A percentile compares a stretch with the other conserved stretches of the same genome.
Conservation (phyloP, 2,888 invertebrate genomes). For the Acleris literana region DNA sequence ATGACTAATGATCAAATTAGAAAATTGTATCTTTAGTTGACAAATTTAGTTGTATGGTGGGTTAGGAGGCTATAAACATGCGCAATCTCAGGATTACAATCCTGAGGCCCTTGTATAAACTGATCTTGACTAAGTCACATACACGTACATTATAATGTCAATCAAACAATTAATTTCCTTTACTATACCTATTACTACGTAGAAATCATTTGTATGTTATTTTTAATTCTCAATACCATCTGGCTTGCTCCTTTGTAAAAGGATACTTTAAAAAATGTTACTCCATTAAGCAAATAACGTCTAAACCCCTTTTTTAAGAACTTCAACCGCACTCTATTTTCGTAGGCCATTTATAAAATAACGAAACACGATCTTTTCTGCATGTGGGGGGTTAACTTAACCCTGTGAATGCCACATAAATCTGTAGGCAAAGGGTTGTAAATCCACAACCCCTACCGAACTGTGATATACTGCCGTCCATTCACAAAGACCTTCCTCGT, state of each 20-base stretch:
- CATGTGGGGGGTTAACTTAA: constrained; percentile 67
- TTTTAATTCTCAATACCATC: background rate
- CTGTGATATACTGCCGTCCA: constrained; percentile 65
- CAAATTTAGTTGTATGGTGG: no score
- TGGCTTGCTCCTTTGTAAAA: constrained; percentile 3
- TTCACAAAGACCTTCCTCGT: constrained; percentile 46
- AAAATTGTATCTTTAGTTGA: no score
- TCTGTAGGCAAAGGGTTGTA: constrained; percentile 80
- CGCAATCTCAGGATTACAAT: no score
- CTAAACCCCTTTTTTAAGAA: constrained; percentile 41
- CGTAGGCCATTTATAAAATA: constrained; percentile 74
- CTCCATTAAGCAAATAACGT: constrained; percentile 12
- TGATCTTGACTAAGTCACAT: no score
- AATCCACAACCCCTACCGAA: constrained; percentile 69
- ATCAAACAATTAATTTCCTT: no score
- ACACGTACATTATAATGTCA: no score
- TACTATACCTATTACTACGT: no score
- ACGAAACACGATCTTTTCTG: constrained; percentile 78
- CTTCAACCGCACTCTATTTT: constrained; percentile 60
- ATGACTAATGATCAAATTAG: no score
- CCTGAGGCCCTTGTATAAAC: no score
- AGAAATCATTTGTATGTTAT: background rate
- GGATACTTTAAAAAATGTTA: constrained; percentile 11
- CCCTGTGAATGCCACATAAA: constrained; percentile 71
- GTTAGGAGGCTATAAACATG: no score